These are phyloP conservation scores for Pheosia tremula DNA, from an alignment of 2,888 invertebrate species.

Conservation along the genomic window DNA sequence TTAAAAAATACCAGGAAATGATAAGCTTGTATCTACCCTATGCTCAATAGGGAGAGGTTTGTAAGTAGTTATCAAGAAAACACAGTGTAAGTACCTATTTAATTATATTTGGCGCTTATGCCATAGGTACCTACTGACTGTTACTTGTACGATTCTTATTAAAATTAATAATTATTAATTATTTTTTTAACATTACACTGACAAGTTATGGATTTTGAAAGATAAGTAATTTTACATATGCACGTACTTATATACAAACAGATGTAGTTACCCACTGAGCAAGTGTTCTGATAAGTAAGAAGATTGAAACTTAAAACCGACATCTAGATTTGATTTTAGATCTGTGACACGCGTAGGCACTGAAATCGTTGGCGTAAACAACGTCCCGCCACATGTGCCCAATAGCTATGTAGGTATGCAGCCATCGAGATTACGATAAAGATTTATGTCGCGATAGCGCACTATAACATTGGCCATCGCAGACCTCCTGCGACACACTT, in stretches of 20 bases:
- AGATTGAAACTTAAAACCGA: not conserved
- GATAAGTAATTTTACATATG: not conserved
- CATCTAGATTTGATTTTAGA: constrained; percentile 10
- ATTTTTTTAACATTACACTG: too few relatives aligned
- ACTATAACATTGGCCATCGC: constrained; percentile 11
- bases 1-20: too few relatives aligned
- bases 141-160: too few relatives aligned
- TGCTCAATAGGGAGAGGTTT: not conserved
- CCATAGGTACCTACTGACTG: too few relatives aligned
- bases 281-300: not conserved
- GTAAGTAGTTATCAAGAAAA: not conserved
- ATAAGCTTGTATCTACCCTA: too few relatives aligned
- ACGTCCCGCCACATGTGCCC: constrained; percentile 57
- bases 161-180: too few relatives aligned
- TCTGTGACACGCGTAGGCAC: constrained; percentile 48
- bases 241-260: not conserved
- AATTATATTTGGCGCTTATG: too few relatives aligned
- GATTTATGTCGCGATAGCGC: constrained; percentile 38
- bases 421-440: constrained; percentile 38
- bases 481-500: constrained; percentile 51
- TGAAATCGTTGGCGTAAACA: constrained; percentile 56
- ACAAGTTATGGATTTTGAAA: too few relatives aligned
- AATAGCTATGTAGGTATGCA: constrained; percentile 26
- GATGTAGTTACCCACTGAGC: not conserved
- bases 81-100: too few relatives aligned